Base-by-base conservation (phyloP, 2,888 invertebrate genomes). In the Hemithea aestivaria region DNA sequence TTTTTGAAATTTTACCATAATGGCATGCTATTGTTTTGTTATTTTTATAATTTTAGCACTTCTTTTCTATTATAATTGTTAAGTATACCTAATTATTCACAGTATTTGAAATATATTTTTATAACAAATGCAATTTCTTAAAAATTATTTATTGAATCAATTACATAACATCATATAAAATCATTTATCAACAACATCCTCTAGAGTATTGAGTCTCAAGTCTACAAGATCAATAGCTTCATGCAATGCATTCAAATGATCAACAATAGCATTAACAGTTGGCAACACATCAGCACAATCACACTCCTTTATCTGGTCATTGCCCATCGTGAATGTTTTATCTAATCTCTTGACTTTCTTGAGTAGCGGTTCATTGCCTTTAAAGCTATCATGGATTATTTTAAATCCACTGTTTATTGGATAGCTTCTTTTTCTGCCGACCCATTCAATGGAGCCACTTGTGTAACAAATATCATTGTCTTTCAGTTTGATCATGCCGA, bases 151-250 rank as follows among this genome's bases (percentile, higher is more conserved):
- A 16, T 16, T 16, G 16, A 16, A 16, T 16, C 16, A 16, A 16
- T 16, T 16, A 16, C 16, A 16, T 16, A 4, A 16, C 29, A 56
- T 58, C 57, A 16, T 16, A 16, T 16, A 16, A 2, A 16, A 16
- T 16, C 16, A 16, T 25, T 53, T 62, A 48, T 54, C 66, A 33
- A 73, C 54, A 53, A 70, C 68, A 51, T 83, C 78, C 72, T 90
- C 90, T 32, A 90, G 57, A 28, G 80, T 78, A 30, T 78, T 87
- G 7, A 90, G 69, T 46, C 90, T 75, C 53, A 89, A 67, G 52
- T 90, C 89, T 32, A 90, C 76, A 35, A 88, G 53, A 49, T 85
- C 78, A n/a, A 90, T 78, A 27, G 88, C 89, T 58, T 89, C 85
- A 57, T 88, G 87, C 6, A 90, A 67, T 7, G 87, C 87, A 70